These are phyloP conservation scores for Tautogolabrus adspersus DNA, from an alignment of 2,113 vertebrate species.

Conservation along the genomic window DNA sequence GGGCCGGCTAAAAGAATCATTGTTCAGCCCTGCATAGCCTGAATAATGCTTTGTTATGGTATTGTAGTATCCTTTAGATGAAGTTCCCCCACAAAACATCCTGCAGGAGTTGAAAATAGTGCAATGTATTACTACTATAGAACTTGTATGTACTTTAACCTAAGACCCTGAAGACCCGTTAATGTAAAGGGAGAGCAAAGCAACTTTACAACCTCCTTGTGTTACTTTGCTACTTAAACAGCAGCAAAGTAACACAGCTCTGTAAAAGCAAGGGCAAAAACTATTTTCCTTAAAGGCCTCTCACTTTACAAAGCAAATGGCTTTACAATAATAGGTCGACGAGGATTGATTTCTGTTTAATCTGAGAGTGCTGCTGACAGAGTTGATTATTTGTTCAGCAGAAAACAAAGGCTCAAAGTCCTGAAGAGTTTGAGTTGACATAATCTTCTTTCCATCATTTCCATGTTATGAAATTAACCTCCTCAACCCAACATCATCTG, in stretches of 20 bases:
- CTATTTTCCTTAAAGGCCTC: conserved; percentile 28
- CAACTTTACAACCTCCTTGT: conserved; percentile 34
- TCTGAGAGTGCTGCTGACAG: neutral
- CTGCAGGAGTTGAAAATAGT: conserved; percentile 29
- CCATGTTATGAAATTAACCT: neutral
- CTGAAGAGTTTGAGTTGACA: neutral
- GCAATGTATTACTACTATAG: neutral
- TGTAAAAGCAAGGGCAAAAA: conserved; percentile 26
- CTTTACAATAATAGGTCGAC: neutral
- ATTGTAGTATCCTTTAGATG: conserved; percentile 24
- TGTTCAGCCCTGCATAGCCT: conserved; percentile 45
- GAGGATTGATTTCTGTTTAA: neutral
- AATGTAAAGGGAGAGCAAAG: conserved; percentile 27
- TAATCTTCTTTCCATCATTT: neutral
- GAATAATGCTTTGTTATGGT: conserved; percentile 62
- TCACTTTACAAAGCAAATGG: neutral
- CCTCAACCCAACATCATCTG: neutral
- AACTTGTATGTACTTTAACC: neutral
- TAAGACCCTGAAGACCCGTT: conserved; percentile 22
- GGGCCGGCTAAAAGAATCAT: conserved; percentile 59
- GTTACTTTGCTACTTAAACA: conserved; percentile 29
- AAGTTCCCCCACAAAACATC: conserved; percentile 22
- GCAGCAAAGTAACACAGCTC: conserved; percentile 49
- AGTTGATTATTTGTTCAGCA: neutral
- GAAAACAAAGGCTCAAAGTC: neutral